Base-by-base conservation (phyloP, 2,888 invertebrate genomes). In the Euproctis similis region DNA sequence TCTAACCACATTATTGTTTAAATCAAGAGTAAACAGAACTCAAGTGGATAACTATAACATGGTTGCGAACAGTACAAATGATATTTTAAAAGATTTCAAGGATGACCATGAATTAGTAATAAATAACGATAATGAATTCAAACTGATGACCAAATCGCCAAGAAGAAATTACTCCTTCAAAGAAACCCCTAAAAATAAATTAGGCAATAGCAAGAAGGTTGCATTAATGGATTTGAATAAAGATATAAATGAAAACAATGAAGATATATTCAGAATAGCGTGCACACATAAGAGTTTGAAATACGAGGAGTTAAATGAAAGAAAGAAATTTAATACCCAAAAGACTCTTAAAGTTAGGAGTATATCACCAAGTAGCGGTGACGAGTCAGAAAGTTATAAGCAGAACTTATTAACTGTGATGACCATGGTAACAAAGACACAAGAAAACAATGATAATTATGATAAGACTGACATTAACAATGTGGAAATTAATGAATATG, bases 361-460 rank as follows among this genome's bases (percentile, higher is more conserved):
- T n/a, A n/a, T n/a, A n/a, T n/a, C n/a, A n/a, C n/a, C 18, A 14
- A 37, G 26, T 19, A 37, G 33, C 23, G 17, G 29, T 8, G 43
- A 45, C 4, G 33, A 31, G 2, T 35, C 55, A 30, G 46, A 43
- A 19, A 53, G 59, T 36, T 69, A 78, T 48, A 57, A 80, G 30
- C 64, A 80, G 39, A 67, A 71, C 14, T 44, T 78, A 30, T 48
- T 80, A 25, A 67, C 70, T 39, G 74, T 74, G 72, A 72, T 78
- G 73, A 58, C 75, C 2, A 42, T 81, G 20, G 55, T 70, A 22
- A 56, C 65, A 8, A 62, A 66, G 25, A 27, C 55, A 8, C 52
- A 53, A 23, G 47, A 56, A 14, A 40, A 46, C 12, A 46, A 51
- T 8, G 48, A 56, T 12, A 12, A 24, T 3, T n/a, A 12, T 12